A percentile compares a stretch with the other conserved stretches of the same genome.
phyloP scores from a whole-genome alignment of 1,140 invertebrate genomes.

The Drosophila lowei region DNA sequence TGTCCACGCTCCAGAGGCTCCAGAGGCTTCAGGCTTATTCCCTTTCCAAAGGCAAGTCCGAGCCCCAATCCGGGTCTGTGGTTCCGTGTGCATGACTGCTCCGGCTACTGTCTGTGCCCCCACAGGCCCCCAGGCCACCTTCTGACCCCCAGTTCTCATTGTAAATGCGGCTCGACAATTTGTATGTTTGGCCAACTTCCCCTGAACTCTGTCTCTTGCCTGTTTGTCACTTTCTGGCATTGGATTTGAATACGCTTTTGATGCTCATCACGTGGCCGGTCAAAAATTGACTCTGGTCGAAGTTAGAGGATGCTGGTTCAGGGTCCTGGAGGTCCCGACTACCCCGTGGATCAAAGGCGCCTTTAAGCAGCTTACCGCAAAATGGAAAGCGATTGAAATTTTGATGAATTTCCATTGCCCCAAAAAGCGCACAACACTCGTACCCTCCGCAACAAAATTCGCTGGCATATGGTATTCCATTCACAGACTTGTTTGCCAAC shows the following conservation, averaged over 20 bases:
- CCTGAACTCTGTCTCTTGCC: constrained; percentile 21
- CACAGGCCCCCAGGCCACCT: too few relatives aligned
- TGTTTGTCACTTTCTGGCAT: constrained; percentile 62
- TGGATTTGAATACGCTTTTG: constrained; percentile 65
- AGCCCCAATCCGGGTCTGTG: constrained; percentile 3
- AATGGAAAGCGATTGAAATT: constrained; percentile 72
- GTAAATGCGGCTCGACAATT: constrained; percentile 20
- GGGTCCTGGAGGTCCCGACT: constrained; percentile 4
- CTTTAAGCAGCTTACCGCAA: constrained; percentile 70
- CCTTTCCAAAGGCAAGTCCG: not conserved
- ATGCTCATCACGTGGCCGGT: constrained; percentile 63
- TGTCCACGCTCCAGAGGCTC: constrained; percentile 46
- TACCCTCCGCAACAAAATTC: not conserved
- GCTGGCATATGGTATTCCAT: not conserved
- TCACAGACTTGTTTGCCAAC: constrained; percentile 7
- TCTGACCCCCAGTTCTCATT: not conserved
- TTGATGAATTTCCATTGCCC: constrained; percentile 38
- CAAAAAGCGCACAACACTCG: constrained; percentile 16
- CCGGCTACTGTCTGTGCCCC: not conserved
- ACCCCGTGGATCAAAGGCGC: constrained; percentile 50
- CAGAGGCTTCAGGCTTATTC: constrained; percentile 16
- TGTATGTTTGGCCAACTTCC: constrained; percentile 8
- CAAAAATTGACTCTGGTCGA: constrained; percentile 39
- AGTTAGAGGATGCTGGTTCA: constrained; percentile 5
- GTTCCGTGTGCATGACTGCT: constrained; percentile 29